Evolutionary conservation across 1,140 invertebrate genomes (phyloP).

Genomic region (Trinorchestia longiramus): DNA sequence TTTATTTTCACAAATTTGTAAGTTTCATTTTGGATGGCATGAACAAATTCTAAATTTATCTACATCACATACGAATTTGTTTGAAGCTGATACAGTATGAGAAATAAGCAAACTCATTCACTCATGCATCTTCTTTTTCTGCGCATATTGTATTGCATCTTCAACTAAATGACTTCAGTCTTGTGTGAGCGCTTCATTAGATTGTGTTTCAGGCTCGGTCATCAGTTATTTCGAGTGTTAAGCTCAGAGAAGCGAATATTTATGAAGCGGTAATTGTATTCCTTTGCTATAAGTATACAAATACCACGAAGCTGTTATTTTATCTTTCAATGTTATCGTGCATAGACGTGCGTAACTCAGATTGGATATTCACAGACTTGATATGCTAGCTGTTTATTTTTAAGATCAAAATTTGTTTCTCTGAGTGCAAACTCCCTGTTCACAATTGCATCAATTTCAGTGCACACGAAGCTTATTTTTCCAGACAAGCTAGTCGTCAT

Average conservation of each 20-base stretch:
- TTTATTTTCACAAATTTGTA: neutral
- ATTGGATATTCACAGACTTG: neutral
- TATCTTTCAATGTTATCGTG: neutral
- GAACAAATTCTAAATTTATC: neutral
- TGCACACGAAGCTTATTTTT: neutral
- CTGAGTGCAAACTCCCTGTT: neutral
- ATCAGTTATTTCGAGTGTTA: neutral
- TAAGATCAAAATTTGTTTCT: neutral
- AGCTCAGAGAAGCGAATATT: neutral
- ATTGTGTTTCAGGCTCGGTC: neutral
- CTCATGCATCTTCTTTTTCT: neutral
- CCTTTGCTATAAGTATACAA: neutral
- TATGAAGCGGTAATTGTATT: neutral
- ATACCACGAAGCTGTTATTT: neutral
- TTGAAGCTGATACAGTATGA: neutral
- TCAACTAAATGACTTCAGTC: neutral
- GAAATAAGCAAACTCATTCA: neutral
- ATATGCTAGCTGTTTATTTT: neutral
- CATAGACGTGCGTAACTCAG: neutral
- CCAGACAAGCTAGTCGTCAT: neutral
- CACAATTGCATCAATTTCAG: neutral
- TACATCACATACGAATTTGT: neutral
- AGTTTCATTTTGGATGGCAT: neutral
- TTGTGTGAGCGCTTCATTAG: neutral
- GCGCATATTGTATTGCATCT: neutral